Evolutionary conservation across 1,140 invertebrate genomes (phyloP).

Genomic region (Drosophila littoralis): DNA sequence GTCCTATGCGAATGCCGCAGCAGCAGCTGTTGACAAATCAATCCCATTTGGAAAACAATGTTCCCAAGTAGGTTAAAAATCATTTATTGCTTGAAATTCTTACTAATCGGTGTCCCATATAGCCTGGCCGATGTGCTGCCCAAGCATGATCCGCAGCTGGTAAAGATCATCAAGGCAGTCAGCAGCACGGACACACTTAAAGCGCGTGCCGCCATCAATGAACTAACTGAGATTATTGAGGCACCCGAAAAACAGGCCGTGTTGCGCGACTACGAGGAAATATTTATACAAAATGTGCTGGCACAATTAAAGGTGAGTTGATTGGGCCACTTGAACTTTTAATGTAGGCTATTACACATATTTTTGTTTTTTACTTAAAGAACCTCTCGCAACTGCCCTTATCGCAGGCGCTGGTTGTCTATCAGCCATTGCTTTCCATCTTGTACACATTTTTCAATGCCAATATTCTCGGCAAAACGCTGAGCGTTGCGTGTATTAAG

Average conservation of each 20-base stretch:
- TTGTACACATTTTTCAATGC: conserved; percentile 94
- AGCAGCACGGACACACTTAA: conserved; percentile 75
- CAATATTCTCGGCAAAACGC: conserved; percentile 87
- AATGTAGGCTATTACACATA: background rate
- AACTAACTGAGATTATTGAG: conserved; percentile 77
- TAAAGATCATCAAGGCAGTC: conserved; percentile 76
- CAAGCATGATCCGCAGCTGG: conserved; percentile 80
- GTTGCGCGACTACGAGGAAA: conserved; percentile 82
- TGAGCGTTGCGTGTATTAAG: conserved; percentile 78
- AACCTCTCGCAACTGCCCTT: conserved; percentile 89
- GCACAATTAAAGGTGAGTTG: conserved; percentile 76
- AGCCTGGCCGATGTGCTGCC: conserved; percentile 79
- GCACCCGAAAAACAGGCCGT: conserved; percentile 83
- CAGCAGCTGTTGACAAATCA: conserved; percentile 25
- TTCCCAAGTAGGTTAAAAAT: conserved; percentile 60
- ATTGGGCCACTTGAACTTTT: background rate
- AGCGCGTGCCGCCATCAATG: conserved; percentile 79
- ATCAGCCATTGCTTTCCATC: conserved; percentile 92
- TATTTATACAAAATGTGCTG: conserved; percentile 83
- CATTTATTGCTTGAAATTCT: background rate
- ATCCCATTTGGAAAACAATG: conserved; percentile 50
- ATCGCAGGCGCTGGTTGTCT: conserved; percentile 93
- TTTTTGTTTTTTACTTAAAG: conserved; percentile 77
- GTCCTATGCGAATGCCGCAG: conserved; percentile 61
- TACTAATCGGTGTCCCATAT: background rate